Evolutionary conservation across 2,797 vertebrate genomes (phyloP).

Genomic region (Gallirallus australis): DNA sequence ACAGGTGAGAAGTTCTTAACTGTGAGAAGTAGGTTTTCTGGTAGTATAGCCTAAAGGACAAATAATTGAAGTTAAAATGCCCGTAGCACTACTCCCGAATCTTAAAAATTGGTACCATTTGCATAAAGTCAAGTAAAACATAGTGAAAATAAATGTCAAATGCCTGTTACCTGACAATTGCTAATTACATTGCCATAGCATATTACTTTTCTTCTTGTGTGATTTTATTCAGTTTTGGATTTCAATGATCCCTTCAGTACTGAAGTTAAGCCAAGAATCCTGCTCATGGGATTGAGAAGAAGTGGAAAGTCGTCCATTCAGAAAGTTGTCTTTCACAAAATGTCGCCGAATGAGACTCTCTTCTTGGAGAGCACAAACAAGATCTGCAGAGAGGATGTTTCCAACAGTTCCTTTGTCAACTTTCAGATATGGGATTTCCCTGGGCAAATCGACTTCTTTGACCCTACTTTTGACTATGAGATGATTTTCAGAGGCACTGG

Average conservation of each 20-base stretch:
- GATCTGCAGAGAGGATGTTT: slow-evolving; percentile 91
- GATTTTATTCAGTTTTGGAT: slow-evolving; percentile 83
- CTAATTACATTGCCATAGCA: neutral
- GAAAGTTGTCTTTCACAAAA: slow-evolving; percentile 94
- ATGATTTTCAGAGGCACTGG: slow-evolving; percentile 93
- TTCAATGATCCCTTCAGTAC: slow-evolving; percentile 89
- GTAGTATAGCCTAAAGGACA: neutral
- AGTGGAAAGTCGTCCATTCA: slow-evolving; percentile 97
- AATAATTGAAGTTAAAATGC: neutral
- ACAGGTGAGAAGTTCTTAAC: neutral
- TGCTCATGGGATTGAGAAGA: slow-evolving; percentile 93
- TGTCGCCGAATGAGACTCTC: slow-evolving; percentile 91
- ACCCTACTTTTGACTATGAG: slow-evolving; percentile 92
- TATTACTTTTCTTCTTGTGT: slow-evolving; percentile 62
- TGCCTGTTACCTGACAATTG: neutral
- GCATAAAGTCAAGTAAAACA: neutral
- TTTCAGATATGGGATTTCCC: slow-evolving; percentile 96
- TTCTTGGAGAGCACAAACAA: slow-evolving; percentile 93
- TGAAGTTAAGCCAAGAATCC: slow-evolving; percentile 93
- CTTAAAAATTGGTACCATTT: neutral
- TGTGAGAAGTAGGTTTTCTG: neutral
- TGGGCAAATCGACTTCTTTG: slow-evolving; percentile 92
- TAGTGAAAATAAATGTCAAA: neutral
- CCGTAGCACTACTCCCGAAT: neutral
- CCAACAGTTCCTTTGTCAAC: slow-evolving; percentile 92